phyloP scores from a whole-genome alignment of 1,140 invertebrate species.

The Papilio aristodemus region DNA sequence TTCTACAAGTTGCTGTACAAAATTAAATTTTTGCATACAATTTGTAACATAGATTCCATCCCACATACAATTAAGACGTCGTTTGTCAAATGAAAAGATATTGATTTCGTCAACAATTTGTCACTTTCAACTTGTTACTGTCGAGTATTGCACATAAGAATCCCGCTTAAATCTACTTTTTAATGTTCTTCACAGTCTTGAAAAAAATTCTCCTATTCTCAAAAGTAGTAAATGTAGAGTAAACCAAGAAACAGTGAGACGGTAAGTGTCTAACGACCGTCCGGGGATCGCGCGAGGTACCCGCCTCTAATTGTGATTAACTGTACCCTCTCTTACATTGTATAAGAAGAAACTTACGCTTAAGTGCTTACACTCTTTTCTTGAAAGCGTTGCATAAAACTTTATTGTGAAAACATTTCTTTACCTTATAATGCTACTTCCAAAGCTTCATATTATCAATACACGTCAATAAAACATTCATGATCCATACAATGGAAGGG shows the following conservation, averaged over 20 bases:
- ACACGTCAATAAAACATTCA: background rate
- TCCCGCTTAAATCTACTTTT: background rate
- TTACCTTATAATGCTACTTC: background rate
- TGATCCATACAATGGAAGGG: background rate
- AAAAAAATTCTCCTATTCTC: background rate
- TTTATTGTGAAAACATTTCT: conserved; percentile 1
- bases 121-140: too few relatives aligned
- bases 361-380: background rate
- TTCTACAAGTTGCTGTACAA: too few relatives aligned
- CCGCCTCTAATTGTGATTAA: conserved; percentile 15
- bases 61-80: too few relatives aligned
- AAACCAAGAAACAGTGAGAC: background rate
- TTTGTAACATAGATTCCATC: too few relatives aligned
- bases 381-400: background rate
- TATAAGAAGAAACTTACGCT: background rate
- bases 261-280: background rate
- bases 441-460: background rate
- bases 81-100: too few relatives aligned
- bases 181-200: background rate
- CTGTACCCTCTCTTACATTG: background rate
- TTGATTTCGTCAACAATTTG: too few relatives aligned
- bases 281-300: background rate
- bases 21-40: too few relatives aligned
- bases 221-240: too few relatives aligned
- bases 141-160: too few relatives aligned